These are phyloP conservation scores for Leucoma salicis DNA, from an alignment of 2,888 invertebrate genomes.

Conservation along the genomic window DNA sequence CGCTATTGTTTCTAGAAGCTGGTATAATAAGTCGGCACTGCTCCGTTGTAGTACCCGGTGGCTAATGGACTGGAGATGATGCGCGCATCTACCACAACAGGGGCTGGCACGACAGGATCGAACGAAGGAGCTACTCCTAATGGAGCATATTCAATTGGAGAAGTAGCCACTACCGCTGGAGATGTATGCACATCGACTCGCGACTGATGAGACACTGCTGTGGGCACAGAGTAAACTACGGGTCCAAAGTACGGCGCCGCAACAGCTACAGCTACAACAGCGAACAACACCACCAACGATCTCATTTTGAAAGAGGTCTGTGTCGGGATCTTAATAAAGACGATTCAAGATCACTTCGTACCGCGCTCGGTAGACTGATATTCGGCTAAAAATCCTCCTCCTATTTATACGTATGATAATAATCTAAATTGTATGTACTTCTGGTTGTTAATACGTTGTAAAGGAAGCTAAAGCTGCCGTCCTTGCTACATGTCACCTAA, in stretches of 20 bases:
- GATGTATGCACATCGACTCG: constrained; percentile 60
- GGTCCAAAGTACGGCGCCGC: constrained; percentile 48
- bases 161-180: constrained; percentile 46
- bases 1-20: constrained; percentile 38
- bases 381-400: constrained; percentile 33
- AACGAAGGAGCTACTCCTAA: constrained; percentile 31
- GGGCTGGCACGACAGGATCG: constrained; percentile 37
- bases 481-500: too few species aligned
- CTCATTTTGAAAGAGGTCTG: constrained; percentile 68
- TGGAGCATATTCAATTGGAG: constrained; percentile 21
- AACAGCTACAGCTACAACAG: constrained; percentile 48
- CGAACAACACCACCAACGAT: constrained; percentile 70
- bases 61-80: constrained; percentile 43
- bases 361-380: constrained; percentile 57
- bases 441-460: constrained; percentile 39
- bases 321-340: constrained; percentile 45
- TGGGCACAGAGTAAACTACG: constrained; percentile 40
- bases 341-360: constrained; percentile 67
- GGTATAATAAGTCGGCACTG: constrained; percentile 35
- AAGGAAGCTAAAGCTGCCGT: constrained; percentile 46
- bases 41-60: constrained; percentile 43
- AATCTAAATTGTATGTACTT: constrained; percentile 48
- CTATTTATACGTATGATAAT: constrained; percentile 65
- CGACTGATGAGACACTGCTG: constrained; percentile 59
- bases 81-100: constrained; percentile 43